A percentile compares a stretch with the other conserved stretches of the same genome.
Conservation (phyloP, 2,113 vertebrate species). For the Lota lota region DNA sequence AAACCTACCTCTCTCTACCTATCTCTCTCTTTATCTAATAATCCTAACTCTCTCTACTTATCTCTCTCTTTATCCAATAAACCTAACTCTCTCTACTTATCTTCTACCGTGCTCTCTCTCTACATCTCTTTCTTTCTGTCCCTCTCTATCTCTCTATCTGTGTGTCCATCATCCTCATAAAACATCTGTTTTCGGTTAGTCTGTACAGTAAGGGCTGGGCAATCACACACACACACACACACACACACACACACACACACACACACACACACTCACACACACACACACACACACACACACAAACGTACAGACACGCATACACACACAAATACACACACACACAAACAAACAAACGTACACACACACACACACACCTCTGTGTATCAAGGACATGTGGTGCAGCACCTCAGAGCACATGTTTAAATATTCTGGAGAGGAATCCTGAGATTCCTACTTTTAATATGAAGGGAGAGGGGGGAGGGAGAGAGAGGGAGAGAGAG, state of each 20-base stretch:
- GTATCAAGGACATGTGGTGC: conserved; percentile 35
- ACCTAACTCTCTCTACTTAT: background rate
- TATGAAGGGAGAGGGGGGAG: background rate
- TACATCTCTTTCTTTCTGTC: background rate
- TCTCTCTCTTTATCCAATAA: background rate
- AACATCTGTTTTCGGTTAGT: conserved; percentile 58
- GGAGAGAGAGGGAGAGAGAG: background rate
- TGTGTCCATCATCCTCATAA: conserved; percentile 17
- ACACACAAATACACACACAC: conserved; percentile 57
- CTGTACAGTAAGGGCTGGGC: conserved; percentile 36
- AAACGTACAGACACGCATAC: conserved; percentile 8
- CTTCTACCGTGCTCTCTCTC: background rate
- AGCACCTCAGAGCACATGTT: conserved; percentile 53
- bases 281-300: conserved; percentile 9
- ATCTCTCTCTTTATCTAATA: background rate
- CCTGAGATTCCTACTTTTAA: conserved; percentile 18
- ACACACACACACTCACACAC: background rate
- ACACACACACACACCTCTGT: conserved; percentile 28
- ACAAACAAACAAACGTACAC: conserved; percentile 8
- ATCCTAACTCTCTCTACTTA: background rate
- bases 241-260: conserved; percentile 32
- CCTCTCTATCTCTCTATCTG: background rate
- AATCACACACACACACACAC: conserved; percentile 33
- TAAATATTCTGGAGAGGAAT: conserved; percentile 50
- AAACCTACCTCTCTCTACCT: background rate